A percentile compares a stretch with the other conserved stretches of the same genome.
phyloP scores from a whole-genome alignment of 2,888 invertebrate genomes.

The Chrysomela aeneicollis region DNA sequence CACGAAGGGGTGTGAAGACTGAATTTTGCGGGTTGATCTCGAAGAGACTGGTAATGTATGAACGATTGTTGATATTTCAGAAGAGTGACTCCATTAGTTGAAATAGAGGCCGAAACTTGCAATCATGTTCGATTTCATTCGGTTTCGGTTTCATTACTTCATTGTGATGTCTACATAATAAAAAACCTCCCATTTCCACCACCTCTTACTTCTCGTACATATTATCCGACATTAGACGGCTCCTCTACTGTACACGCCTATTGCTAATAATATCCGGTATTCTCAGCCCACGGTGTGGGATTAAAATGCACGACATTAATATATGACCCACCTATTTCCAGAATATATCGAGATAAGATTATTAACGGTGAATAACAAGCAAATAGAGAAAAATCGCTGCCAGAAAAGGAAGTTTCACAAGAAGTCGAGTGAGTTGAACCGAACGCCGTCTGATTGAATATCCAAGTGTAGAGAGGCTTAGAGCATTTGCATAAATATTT shows the following conservation, averaged over 20 bases:
- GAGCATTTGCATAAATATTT: no score
- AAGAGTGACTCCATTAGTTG: no score
- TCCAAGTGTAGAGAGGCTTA: no score
- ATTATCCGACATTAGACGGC: slow-evolving; percentile 20
- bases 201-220: slow-evolving; percentile 29
- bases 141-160: no score
- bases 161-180: not conserved
- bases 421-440: not conserved
- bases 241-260: slow-evolving; percentile 15
- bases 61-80: no score
- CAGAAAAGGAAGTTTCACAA: not conserved
- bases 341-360: slow-evolving; percentile 15
- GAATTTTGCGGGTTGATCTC: no score
- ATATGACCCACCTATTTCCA: slow-evolving; percentile 10
- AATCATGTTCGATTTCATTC: no score
- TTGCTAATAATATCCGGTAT: slow-evolving; percentile 22
- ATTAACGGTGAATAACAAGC: not conserved
- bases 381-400: slow-evolving; percentile 2
- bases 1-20: no score
- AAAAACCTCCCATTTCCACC: slow-evolving; percentile 5
- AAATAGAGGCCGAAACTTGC: no score
- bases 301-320: slow-evolving; percentile 6
- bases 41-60: no score
- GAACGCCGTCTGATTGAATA: no score
- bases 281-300: slow-evolving; percentile 12